phyloP scores from a whole-genome alignment of 2,797 vertebrate genomes.

The Pogoniulus pusillus region DNA sequence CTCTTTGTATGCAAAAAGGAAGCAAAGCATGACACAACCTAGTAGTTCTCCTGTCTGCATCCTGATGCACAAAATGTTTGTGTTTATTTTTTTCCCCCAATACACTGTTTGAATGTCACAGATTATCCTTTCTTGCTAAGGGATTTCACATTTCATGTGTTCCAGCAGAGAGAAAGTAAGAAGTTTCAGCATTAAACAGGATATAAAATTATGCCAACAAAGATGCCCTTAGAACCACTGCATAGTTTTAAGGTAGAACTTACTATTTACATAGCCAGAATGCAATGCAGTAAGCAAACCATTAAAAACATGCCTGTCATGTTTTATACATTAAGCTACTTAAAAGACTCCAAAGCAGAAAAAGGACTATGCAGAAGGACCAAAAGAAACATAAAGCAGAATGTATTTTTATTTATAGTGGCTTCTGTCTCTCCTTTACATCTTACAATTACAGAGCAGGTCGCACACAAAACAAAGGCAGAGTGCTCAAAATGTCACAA shows the following conservation, averaged over 20 bases:
- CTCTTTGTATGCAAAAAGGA: background rate
- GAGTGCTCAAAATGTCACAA: constrained; percentile 28
- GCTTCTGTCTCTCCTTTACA: constrained; percentile 25
- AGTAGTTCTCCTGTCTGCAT: background rate
- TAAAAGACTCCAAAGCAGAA: constrained; percentile 24
- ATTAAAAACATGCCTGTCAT: constrained; percentile 9
- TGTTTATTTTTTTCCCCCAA: background rate
- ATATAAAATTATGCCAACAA: no score
- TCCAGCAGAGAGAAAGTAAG: no score
- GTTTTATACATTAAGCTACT: background rate
- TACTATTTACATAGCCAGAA: constrained; percentile 21
- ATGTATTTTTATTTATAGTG: constrained; percentile 37
- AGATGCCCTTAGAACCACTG: background rate
- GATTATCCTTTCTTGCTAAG: background rate
- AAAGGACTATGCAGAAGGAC: background rate
- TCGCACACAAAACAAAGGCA: constrained; percentile 8
- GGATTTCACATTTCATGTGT: no score
- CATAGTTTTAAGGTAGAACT: constrained; percentile 28
- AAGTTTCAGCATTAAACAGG: no score
- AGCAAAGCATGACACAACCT: background rate
- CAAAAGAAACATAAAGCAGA: background rate
- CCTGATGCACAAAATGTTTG: background rate
- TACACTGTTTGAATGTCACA: background rate
- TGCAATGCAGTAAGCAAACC: background rate
- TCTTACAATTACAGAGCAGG: constrained; percentile 45